Evolutionary conservation across 2,113 vertebrate species (phyloP).

Genomic region (Poicephalus gulielmi): DNA sequence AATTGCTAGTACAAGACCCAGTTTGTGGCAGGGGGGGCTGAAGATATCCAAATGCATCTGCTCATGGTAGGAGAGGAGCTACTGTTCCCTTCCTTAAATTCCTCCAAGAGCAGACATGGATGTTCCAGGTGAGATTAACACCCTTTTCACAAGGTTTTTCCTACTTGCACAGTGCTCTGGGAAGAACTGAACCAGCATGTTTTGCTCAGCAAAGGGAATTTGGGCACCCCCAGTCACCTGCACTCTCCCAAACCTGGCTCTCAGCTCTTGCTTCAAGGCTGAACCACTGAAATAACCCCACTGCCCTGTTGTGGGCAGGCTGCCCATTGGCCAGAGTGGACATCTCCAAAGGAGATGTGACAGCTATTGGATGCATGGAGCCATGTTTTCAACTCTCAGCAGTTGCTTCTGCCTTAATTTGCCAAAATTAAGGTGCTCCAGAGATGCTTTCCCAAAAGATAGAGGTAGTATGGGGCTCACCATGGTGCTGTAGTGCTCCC

Average conservation of each 20-base stretch:
- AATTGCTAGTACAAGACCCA: neutral
- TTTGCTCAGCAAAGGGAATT: neutral
- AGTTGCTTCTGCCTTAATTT: neutral
- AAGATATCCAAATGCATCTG: fast-evolving
- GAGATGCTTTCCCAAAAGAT: neutral
- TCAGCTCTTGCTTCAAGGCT: neutral
- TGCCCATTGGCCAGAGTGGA: neutral
- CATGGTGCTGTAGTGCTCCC: neutral
- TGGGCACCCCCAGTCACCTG: neutral
- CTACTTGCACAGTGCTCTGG: neutral
- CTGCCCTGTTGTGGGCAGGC: fast-evolving
- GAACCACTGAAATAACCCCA: neutral
- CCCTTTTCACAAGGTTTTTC: neutral
- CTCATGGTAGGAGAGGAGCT: neutral
- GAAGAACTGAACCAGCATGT: neutral
- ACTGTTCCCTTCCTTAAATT: neutral
- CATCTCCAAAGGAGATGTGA: neutral
- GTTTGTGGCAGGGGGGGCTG: neutral
- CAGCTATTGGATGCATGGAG: neutral
- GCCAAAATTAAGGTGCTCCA: neutral
- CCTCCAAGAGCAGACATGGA: neutral
- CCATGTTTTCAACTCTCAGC: neutral
- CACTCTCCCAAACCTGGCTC: neutral
- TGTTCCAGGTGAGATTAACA: neutral
- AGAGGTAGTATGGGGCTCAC: neutral